Conservation (phyloP, 2,797 vertebrate species). For the Selene dorsalis region DNA sequence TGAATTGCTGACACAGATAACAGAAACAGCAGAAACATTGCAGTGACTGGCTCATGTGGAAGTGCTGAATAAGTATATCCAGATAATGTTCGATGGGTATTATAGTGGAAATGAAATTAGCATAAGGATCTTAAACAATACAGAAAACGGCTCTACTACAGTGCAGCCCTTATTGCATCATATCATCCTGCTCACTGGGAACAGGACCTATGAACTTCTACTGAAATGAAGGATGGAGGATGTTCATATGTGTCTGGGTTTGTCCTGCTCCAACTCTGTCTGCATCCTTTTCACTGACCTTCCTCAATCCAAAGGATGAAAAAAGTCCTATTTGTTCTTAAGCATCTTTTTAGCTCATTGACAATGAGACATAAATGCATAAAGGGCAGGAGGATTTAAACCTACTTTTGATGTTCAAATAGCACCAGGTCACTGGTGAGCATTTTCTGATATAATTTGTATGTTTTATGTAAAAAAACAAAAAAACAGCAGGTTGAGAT, state of each 20-base stretch:
- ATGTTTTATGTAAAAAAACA: constrained; percentile 9
- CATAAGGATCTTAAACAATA: constrained; percentile 65
- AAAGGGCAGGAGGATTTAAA: neutral
- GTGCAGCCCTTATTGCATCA: constrained; percentile 25
- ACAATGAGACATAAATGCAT: neutral
- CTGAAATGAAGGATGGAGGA: constrained; percentile 19
- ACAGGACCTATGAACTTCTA: constrained; percentile 14
- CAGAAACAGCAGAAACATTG: constrained; percentile 51
- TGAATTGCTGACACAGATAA: constrained; percentile 70
- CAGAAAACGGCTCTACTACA: constrained; percentile 40
- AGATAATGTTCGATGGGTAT: constrained; percentile 55
- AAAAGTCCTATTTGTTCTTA: constrained; percentile 5
- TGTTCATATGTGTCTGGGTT: neutral
- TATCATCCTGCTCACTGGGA: constrained; percentile 30
- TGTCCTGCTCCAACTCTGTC: neutral
- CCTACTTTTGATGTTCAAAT: neutral
- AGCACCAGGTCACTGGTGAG: neutral
- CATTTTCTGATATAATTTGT: neutral
- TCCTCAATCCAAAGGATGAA: constrained; percentile 8
- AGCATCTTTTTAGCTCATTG: constrained; percentile 4
- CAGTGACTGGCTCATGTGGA: constrained; percentile 59
- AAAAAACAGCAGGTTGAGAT: constrained; percentile 13
- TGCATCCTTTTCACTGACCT: neutral
- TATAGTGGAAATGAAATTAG: constrained; percentile 61
- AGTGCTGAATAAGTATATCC: constrained; percentile 69